Percentiles rank a stretch among this genome's conserved stretches.
phyloP scores from a whole-genome alignment of 2,797 vertebrate genomes.

The Sebastes variabilis region DNA sequence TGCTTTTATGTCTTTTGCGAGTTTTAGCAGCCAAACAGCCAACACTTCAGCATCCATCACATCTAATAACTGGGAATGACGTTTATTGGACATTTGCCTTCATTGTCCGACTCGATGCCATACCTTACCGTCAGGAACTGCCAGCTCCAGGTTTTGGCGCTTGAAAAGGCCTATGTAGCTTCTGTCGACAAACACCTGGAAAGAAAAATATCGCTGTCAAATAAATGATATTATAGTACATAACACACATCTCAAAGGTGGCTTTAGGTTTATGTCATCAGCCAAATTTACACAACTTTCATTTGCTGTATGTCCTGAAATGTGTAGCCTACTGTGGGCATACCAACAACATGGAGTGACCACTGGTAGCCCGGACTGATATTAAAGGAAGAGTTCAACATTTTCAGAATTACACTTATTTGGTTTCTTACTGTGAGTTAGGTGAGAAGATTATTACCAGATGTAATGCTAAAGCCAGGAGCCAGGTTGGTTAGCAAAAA shows the following conservation, averaged over 20 bases:
- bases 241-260: background rate
- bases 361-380: background rate
- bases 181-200: conserved; percentile 92
- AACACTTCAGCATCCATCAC: background rate
- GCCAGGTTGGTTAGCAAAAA: background rate
- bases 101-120: conserved; percentile 13
- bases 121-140: conserved; percentile 90
- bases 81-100: background rate
- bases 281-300: background rate
- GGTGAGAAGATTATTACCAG: background rate
- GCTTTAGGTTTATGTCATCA: background rate
- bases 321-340: background rate
- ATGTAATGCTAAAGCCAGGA: background rate
- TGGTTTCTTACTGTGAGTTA: background rate
- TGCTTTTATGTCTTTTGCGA: conserved; percentile 5
- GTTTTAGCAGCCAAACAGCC: background rate
- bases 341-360: background rate
- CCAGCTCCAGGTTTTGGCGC: conserved; percentile 81
- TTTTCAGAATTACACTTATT: background rate
- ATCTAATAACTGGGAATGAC: background rate
- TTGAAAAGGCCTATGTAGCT: conserved; percentile 89
- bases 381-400: background rate
- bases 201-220: conserved; percentile 7
- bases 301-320: background rate
- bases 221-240: background rate